Evolutionary conservation across 2,113 vertebrate genomes (phyloP), one percentile per base, ranked within the genome.

Genomic region (Periophthalmus modestus): DNA sequence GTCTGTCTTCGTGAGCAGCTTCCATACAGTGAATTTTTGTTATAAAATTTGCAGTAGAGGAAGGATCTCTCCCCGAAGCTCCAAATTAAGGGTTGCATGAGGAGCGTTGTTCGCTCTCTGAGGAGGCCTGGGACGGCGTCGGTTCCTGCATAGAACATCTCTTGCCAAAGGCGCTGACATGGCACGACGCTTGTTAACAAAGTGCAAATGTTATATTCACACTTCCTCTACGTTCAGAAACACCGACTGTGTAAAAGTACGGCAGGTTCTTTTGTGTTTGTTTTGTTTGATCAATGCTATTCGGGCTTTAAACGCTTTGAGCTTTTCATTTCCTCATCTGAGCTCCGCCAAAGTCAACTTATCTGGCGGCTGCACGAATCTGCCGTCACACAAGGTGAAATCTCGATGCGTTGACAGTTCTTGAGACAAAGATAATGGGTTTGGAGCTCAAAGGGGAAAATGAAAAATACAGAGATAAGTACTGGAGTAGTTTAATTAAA

Each of bases 401-500:
- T 88, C 82, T 80, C 72, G 86, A 91, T 82, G 86, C 28, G 6
- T 69, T 86, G 88, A 87, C 88, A 82, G 86, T 83, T 80, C 55
- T 72, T 19, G 66, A 82, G 85, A 82, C 82, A 82, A 89, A 90
- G 89, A 90, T 88, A 91, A 93, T 88, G 82, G 85, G 87, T 86
- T 84, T 72, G 69, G 79, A 86, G 79, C 76, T 88, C 72, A 87
- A 89, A 88, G 74, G 69, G 78, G 75, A 85, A 87, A 89, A 90
- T 85, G 59, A 84, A 85, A 90, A 86, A 87, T 48, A 74, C 21
- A 21, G 33, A 84, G 86, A 92, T 92, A 90, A 85, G 84, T 87
- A 79, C 89, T 91, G 77, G 85, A 89, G 87, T 90, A 66, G 75
- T 87, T 89, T 92, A 89, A 92, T 93, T 91, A 92, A 89, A 89